Base-by-base conservation (phyloP, 23 tunicate species). In the Trididemnum clinides region DNA sequence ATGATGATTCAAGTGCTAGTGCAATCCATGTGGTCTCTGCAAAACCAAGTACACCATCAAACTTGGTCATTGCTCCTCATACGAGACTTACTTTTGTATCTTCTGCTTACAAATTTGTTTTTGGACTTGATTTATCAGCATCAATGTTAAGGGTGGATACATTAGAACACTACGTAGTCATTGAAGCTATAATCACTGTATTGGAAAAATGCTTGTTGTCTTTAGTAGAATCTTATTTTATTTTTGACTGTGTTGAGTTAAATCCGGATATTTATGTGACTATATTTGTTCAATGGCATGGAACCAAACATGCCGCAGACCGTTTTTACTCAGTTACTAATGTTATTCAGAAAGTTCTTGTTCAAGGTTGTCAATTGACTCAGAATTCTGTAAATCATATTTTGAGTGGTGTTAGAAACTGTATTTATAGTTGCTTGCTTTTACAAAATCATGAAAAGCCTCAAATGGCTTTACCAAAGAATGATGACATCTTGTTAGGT, bases 51-150 rank as follows among this genome's bases (percentile, higher is more conserved):
- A 31, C 31, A 29, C 31, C 75, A 66, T 20, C 22, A 28, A 6
- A 29, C 5, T 37, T 37, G 12, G 10, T 15, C 27, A 21, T 86
- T 15, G 22, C 66, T 2, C 51, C 91, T 3, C 33, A 88, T 33
- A 88, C 98, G 6, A 82, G 57, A 64, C 77, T 94, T 76, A 33
- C 75, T n/a, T 94, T 94, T 77, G 7, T 85, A 26, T 94, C 98
- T 23, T 34, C 86, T 49, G 85, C 88, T n/a, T 94, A 89, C 69
- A 63, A 81, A 6, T 91, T 89, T 76, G 95, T 94, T 25, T 94
- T 94, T 78, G 98, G 87, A 0, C 70, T 94, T 1, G 98, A 94
- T 38, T 69, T 94, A 33, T 89, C 98, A 21, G 81, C 98, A 0
- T 89, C 94, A 12, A 38, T 85, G 37, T 82, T 89, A 18, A 64